A percentile compares a stretch with the other conserved stretches of the same genome.
These are phyloP conservation scores for Sympetrum striolatum DNA, from an alignment of 2,888 invertebrate genomes.

Conservation along the genomic window DNA sequence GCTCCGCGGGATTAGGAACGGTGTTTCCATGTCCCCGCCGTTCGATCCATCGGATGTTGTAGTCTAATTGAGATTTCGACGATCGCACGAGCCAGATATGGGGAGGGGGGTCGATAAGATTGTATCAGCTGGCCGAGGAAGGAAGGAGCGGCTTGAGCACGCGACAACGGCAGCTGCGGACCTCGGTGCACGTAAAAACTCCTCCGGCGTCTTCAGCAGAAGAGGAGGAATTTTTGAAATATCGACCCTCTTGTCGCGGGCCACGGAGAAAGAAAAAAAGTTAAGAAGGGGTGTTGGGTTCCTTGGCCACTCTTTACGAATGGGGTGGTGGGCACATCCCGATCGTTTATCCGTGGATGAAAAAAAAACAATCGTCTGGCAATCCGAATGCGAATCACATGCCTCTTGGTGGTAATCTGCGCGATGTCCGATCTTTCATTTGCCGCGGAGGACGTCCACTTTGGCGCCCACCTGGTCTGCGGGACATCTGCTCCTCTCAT, in stretches of 20 bases:
- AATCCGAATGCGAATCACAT: too few relatives aligned
- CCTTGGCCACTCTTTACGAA: too few relatives aligned
- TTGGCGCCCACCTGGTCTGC: too few relatives aligned
- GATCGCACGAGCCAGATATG: not conserved
- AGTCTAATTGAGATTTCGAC: not conserved
- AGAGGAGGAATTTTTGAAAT: not conserved
- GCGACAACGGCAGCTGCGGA: not conserved
- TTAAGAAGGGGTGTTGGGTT: too few relatives aligned
- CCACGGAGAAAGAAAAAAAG: too few relatives aligned
- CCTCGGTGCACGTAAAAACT: not conserved
- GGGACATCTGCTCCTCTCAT: too few relatives aligned
- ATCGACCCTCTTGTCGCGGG: not conserved
- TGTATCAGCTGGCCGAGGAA: not conserved
- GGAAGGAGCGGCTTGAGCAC: not conserved
- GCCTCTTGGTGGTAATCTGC: too few relatives aligned
- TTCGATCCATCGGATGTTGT: not conserved
- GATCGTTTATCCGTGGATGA: too few relatives aligned
- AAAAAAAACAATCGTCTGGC: too few relatives aligned
- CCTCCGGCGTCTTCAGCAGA: not conserved
- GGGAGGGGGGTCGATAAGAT: not conserved
- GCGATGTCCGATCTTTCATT: too few relatives aligned
- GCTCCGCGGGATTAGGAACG: not conserved
- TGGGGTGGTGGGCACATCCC: too few relatives aligned
- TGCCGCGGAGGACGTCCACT: too few relatives aligned
- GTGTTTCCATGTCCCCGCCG: not conserved